phyloP scores from a whole-genome alignment of 2,113 vertebrate genomes.

The Leucosticte australis region DNA sequence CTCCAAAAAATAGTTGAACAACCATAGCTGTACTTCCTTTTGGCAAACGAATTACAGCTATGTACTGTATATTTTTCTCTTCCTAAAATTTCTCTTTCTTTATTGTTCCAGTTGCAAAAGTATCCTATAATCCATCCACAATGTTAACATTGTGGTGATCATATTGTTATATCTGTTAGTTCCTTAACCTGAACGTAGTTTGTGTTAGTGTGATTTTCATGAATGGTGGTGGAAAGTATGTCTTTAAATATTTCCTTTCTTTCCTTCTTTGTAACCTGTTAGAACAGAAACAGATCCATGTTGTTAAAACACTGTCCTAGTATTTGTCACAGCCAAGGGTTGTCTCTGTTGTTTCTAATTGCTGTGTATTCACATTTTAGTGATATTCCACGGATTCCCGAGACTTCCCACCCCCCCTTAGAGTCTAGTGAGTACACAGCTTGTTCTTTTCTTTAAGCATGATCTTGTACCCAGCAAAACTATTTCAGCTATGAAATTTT shows the following conservation, averaged over 20 bases:
- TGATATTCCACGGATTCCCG: slow-evolving; percentile 95
- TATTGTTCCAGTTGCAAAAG: slow-evolving; percentile 62
- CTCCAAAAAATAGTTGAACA: not conserved
- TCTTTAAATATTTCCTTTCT: not conserved
- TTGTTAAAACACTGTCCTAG: not conserved
- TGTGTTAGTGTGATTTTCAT: slow-evolving; percentile 16
- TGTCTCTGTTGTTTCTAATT: not conserved
- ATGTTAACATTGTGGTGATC: slow-evolving; percentile 44
- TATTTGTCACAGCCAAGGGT: not conserved
- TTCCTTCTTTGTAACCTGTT: not conserved
- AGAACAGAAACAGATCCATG: not conserved
- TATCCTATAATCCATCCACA: slow-evolving; percentile 37
- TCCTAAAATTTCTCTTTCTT: not conserved
- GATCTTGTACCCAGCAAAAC: not conserved
- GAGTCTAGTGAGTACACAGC: slow-evolving; percentile 87
- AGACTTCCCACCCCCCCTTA: slow-evolving; percentile 93
- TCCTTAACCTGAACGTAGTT: slow-evolving; percentile 10
- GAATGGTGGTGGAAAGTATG: not conserved
- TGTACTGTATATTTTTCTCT: not conserved
- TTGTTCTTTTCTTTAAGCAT: not conserved
- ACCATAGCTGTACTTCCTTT: slow-evolving; percentile 7
- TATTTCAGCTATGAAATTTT: not conserved
- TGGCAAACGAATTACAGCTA: not conserved
- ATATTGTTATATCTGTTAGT: not conserved
- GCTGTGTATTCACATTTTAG: slow-evolving; percentile 73